phyloP scores from a whole-genome alignment of 2,888 invertebrate genomes.

The Pheosia gnoma region DNA sequence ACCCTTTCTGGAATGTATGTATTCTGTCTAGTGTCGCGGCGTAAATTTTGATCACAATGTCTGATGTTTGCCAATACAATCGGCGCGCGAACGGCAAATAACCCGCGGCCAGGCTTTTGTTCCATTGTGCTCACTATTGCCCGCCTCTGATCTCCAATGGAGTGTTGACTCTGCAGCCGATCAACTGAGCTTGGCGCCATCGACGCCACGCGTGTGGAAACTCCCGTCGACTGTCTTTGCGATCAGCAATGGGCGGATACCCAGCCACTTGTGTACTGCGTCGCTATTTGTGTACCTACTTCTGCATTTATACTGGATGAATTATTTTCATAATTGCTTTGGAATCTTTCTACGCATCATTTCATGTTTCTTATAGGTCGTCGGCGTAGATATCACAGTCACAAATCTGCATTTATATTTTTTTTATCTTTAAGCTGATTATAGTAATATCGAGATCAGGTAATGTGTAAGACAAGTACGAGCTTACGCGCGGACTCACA shows the following conservation, averaged over 20 bases:
- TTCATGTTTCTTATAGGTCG: too few species aligned
- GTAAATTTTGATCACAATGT: too few species aligned
- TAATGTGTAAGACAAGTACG: conserved; percentile 3
- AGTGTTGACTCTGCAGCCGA: conserved; percentile 2
- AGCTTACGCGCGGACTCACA: conserved; percentile 15
- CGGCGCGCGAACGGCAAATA: background rate
- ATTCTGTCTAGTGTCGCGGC: too few species aligned
- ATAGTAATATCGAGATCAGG: background rate
- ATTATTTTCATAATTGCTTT: too few species aligned
- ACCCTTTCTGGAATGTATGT: too few species aligned
- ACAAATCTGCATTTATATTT: too few species aligned
- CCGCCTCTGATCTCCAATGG: background rate
- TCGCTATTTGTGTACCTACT: background rate
- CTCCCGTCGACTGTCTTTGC: conserved; percentile 17
- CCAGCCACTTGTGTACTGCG: background rate
- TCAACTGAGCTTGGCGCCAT: background rate
- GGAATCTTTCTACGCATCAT: too few species aligned
- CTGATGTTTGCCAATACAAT: background rate
- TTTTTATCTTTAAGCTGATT: conserved; percentile 8
- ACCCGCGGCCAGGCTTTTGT: background rate
- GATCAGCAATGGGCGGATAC: background rate
- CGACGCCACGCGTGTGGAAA: conserved; percentile 21
- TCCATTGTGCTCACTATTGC: background rate
- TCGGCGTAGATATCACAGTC: too few species aligned
- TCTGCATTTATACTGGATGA: too few species aligned